Evolutionary conservation across 2,113 vertebrate species (phyloP), one percentile per base, ranked within the genome.

Genomic region (Isichthys henryi): DNA sequence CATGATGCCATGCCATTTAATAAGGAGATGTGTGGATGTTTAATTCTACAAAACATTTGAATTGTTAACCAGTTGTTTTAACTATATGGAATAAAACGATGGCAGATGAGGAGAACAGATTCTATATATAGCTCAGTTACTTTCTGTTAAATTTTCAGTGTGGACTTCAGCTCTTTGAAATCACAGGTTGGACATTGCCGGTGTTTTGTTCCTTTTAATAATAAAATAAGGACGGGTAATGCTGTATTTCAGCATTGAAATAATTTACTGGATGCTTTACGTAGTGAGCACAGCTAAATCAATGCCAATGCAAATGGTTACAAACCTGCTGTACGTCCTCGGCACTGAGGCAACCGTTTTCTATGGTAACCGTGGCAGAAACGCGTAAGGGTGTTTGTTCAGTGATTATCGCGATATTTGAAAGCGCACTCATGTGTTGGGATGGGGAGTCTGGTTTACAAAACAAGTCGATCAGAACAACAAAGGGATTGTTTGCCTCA

Each of bases 391-490:
- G 23, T 23, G 43, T 48, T 84, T 84, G 82, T 10, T 35, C 85
- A 87, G 27, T 87, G 49, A 87, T 56, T 87, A 23, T 11, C 85
- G 2, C 27, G 31, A 87, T 87, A 87, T 87, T 87, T 53, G 27
- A 31, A 56, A 87, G 85, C 15, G 11, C 46, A 35, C 15, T 86
- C 31, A 17, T 52, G 74, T 17, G 35, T 21, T 58, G 2, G 15
- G 48, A 19, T 45, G 31, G 31, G 50, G 50, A 45, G 48, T 83
- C 45, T 43, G 58, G 83, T 86, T 90, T 90, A 89, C 88, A 70
- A 74, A 90, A 90, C 83, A 89, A 87, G 88, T 86, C 84, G 58
- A 77, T 91, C 84, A 89, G 50, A 53, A 56, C 62, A 74, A 90
- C 88, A 90, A 62, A 74, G 46, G 48, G 62, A 88, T 52, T 88